A percentile compares a stretch with the other conserved stretches of the same genome.
phyloP scores from a whole-genome alignment of 2,888 invertebrate species.

The Drosophila pseudotakahashii region DNA sequence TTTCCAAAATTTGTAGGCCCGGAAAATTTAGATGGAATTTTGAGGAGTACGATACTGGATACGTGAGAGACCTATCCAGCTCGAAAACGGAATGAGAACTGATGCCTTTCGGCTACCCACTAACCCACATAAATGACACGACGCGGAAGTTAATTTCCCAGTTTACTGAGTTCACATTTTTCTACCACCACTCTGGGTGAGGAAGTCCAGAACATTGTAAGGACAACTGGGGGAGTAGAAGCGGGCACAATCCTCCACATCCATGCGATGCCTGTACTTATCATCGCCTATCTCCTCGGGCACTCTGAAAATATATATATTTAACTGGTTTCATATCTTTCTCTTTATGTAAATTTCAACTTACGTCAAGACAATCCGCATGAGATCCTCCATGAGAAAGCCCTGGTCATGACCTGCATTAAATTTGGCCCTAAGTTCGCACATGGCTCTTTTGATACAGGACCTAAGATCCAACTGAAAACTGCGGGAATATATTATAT shows the following conservation, averaged over 20 bases:
- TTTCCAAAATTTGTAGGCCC: neutral
- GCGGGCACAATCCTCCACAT: constrained; percentile 36
- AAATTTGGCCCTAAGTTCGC: constrained; percentile 86
- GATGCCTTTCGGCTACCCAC: neutral
- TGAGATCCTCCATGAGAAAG: constrained; percentile 87
- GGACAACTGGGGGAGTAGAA: constrained; percentile 63
- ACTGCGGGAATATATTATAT: constrained; percentile 24
- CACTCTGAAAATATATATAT: constrained; percentile 18
- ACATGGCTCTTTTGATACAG: constrained; percentile 88
- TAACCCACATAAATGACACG: constrained; percentile 1
- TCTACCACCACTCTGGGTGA: constrained; percentile 30
- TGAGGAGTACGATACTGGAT: neutral
- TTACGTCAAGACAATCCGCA: constrained; percentile 88
- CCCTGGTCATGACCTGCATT: constrained; percentile 85
- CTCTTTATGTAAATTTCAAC: constrained; percentile 18
- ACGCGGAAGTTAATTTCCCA: neutral
- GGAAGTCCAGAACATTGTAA: constrained; percentile 54
- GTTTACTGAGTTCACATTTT: constrained; percentile 34
- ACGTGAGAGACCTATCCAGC: constrained; percentile 5
- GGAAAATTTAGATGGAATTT: neutral
- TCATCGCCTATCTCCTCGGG: constrained; percentile 55
- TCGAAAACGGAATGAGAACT: constrained; percentile 12
- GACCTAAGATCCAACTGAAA: constrained; percentile 61
- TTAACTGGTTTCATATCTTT: neutral
- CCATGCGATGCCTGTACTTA: constrained; percentile 47